Evolutionary conservation across 2,888 invertebrate genomes (phyloP).

Genomic region (Hydroisotoma schaefferi): DNA sequence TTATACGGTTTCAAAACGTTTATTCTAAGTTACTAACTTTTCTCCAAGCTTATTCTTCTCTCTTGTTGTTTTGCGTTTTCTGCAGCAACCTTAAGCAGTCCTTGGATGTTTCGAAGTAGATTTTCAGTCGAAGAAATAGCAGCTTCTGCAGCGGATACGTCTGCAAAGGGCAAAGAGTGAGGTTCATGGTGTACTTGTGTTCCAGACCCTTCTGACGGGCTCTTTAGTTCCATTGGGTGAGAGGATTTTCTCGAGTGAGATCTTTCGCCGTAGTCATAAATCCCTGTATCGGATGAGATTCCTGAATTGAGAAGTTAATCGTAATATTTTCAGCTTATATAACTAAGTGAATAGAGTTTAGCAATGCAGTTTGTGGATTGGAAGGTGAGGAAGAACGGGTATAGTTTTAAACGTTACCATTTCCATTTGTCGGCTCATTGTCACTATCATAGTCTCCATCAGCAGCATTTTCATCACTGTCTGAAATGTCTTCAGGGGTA

Average conservation of each 20-base stretch:
- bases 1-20: too few species aligned
- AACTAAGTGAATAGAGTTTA: too few species aligned
- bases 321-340: neutral
- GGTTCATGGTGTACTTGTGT: constrained; percentile 29
- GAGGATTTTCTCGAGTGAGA: constrained; percentile 34
- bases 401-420: too few species aligned
- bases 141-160: constrained; percentile 51
- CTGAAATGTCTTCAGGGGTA: constrained; percentile 54
- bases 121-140: constrained; percentile 83
- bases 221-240: constrained; percentile 44
- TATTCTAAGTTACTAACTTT: constrained; percentile 74
- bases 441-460: constrained; percentile 78
- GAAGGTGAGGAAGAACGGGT: too few species aligned
- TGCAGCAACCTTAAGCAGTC: constrained; percentile 92
- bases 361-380: neutral
- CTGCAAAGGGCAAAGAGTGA: constrained; percentile 42
- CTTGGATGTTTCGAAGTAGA: constrained; percentile 89
- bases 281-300: constrained; percentile 8
- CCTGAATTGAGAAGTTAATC: neutral
- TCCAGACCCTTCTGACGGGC: constrained; percentile 42
- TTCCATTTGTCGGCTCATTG: constrained; percentile 59
- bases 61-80: constrained; percentile 96
- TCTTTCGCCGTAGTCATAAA: constrained; percentile 22
- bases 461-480: constrained; percentile 49
- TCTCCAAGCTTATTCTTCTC: constrained; percentile 91